phyloP scores from a whole-genome alignment of 2,113 vertebrate species.

The Amblyornis subalaris region DNA sequence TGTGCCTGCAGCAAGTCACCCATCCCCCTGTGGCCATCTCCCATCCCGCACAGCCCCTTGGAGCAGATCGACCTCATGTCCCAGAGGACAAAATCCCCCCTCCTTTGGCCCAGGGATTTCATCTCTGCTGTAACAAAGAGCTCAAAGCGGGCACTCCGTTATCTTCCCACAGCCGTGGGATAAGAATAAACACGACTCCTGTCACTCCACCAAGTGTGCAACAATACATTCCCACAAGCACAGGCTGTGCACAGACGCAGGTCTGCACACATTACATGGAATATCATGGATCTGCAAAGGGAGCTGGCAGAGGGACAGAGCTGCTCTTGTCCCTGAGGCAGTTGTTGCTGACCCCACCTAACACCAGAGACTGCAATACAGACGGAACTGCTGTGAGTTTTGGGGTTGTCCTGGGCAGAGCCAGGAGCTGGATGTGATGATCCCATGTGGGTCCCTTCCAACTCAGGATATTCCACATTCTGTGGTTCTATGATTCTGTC shows the following conservation, averaged over 20 bases:
- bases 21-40: neutral
- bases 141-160: neutral
- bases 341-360: neutral
- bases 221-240: fast-evolving
- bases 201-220: neutral
- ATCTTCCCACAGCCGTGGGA: neutral
- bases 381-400: neutral
- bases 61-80: neutral
- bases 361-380: neutral
- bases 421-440: neutral
- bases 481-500: neutral
- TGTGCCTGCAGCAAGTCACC: neutral
- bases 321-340: neutral
- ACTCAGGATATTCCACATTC: neutral
- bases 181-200: neutral
- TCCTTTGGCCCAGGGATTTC: neutral
- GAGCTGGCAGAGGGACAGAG: neutral
- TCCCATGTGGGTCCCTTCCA: neutral
- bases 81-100: neutral
- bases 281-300: neutral
- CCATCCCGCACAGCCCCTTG: fast-evolving
- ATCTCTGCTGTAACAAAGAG: neutral
- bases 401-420: neutral
- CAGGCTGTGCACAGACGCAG: neutral
- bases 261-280: fast-evolving